Percentiles rank a stretch among this genome's conserved stretches.
Evolutionary conservation across 2,888 invertebrate genomes (phyloP).

Genomic region (Apeira syringaria): DNA sequence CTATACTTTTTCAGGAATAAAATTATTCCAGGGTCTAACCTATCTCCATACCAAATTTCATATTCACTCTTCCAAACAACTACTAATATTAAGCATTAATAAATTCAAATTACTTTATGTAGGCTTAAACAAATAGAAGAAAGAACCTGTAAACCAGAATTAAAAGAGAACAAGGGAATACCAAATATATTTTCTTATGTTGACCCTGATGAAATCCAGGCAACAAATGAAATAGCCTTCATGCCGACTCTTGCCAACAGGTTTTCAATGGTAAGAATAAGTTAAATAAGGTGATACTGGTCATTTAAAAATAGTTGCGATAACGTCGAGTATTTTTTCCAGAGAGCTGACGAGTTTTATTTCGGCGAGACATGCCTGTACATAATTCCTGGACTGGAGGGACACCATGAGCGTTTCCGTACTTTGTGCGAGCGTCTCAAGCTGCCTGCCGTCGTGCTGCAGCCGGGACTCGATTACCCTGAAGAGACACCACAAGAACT

Average conservation of each 20-base stretch:
- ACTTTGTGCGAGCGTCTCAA: conserved; percentile 48
- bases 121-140: conserved; percentile 28
- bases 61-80: no score
- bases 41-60: no score
- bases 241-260: conserved; percentile 24
- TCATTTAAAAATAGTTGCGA: no score
- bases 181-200: conserved; percentile 45
- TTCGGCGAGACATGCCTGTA: conserved; percentile 38
- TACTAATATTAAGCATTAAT: no score
- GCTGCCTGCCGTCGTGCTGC: conserved; percentile 48
- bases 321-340: neutral
- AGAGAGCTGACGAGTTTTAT: conserved; percentile 49
- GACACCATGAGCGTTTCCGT: conserved; percentile 43
- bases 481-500: conserved; percentile 39
- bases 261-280: conserved; percentile 8
- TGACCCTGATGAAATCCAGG: conserved; percentile 55
- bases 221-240: conserved; percentile 48
- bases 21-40: no score
- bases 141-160: conserved; percentile 5
- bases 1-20: no score
- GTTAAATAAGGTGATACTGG: no score
- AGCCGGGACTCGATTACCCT: conserved; percentile 43
- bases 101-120: no score
- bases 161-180: conserved; percentile 37
- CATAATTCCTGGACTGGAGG: conserved; percentile 56